Percentiles rank a stretch among this genome's conserved stretches.
Conservation (phyloP, 2,113 vertebrate genomes). For the Sander lucioperca region DNA sequence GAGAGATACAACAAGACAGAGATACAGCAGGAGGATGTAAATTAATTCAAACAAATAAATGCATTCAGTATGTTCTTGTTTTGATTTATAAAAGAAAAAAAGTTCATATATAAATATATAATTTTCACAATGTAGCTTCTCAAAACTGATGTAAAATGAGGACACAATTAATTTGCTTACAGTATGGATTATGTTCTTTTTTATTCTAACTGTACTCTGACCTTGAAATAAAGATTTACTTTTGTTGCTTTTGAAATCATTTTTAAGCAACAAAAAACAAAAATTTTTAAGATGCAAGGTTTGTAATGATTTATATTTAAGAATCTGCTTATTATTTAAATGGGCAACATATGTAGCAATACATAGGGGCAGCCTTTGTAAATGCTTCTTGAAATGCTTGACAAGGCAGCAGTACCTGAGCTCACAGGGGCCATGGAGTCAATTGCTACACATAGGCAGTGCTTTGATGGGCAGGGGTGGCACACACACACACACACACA, state of each 20-base stretch:
- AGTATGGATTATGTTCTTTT: background rate
- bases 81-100: background rate
- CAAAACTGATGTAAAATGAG: background rate
- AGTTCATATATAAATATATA: background rate
- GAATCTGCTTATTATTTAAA: constrained; percentile 1
- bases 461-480: constrained; percentile 65
- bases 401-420: constrained; percentile 73
- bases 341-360: constrained; percentile 13
- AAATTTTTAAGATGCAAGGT: background rate
- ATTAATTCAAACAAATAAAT: background rate
- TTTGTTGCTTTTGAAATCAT: background rate
- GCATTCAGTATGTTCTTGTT: background rate
- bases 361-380: constrained; percentile 57
- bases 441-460: constrained; percentile 76
- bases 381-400: constrained; percentile 67
- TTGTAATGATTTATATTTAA: background rate
- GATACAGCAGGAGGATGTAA: background rate
- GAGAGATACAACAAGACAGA: no score
- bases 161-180: background rate
- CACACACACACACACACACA: constrained; percentile 22
- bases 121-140: background rate
- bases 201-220: background rate
- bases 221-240: background rate
- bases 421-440: constrained; percentile 75
- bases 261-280: background rate